These are phyloP conservation scores for Sebastes flavidus DNA, from an alignment of 2,797 vertebrate species.

Conservation along the genomic window DNA sequence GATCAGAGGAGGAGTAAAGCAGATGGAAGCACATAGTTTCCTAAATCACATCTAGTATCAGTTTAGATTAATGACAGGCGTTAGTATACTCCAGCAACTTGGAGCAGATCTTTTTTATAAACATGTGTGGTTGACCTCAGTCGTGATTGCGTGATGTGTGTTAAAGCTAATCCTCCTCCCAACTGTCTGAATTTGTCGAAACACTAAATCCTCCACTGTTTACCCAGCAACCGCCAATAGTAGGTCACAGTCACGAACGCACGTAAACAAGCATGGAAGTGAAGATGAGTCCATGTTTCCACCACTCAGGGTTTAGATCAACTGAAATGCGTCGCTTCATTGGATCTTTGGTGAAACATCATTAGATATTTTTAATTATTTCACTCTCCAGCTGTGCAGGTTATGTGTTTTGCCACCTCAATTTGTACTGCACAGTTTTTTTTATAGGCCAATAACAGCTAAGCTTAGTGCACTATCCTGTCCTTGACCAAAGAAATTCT, in stretches of 20 bases:
- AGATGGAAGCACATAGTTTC: background rate
- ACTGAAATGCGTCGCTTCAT: background rate
- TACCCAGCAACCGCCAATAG: background rate
- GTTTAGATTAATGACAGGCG: background rate
- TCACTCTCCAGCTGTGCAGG: no score
- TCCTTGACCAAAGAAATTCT: no score
- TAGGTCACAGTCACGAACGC: background rate
- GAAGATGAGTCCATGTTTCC: background rate
- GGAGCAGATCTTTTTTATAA: background rate
- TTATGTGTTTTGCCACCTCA: background rate
- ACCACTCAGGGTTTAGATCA: background rate
- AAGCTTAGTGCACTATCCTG: background rate
- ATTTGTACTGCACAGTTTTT: background rate
- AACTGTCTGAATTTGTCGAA: constrained; percentile 24
- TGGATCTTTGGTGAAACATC: background rate
- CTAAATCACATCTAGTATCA: background rate
- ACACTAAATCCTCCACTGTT: constrained; percentile 37
- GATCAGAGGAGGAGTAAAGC: background rate
- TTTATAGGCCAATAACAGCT: background rate
- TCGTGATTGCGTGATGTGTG: constrained; percentile 1
- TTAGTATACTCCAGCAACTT: background rate
- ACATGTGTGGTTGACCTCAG: background rate
- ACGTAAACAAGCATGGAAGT: background rate
- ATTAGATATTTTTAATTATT: no score
- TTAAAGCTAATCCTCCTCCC: constrained; percentile 31